A percentile compares a stretch with the other conserved stretches of the same genome.
Conservation (phyloP, 2,113 vertebrate species). For the cattle (Bos taurus) region DNA sequence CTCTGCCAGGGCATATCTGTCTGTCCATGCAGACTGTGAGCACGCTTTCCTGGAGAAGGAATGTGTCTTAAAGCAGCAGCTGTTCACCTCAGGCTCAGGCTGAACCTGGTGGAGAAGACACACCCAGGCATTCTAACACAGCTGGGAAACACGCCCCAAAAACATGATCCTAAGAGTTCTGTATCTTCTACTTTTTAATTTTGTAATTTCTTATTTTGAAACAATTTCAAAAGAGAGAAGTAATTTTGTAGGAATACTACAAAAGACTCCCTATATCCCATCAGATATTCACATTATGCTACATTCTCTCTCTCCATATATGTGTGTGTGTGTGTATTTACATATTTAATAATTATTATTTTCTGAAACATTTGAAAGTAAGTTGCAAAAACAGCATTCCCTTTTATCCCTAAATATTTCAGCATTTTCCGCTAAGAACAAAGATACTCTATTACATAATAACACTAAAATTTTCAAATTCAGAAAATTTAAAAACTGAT, state of each 20-base stretch:
- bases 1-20: background rate
- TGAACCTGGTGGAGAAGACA: background rate
- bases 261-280: background rate
- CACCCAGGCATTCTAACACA: background rate
- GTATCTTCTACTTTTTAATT: background rate
- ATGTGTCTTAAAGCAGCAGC: background rate
- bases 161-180: background rate
- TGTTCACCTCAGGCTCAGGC: background rate
- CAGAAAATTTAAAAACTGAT: background rate
- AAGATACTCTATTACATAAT: background rate
- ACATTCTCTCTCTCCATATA: too few relatives aligned
- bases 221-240: background rate
- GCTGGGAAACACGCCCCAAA: background rate
- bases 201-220: background rate
- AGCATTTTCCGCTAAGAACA: background rate
- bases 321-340: rapidly evolving
- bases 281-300: background rate
- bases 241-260: background rate
- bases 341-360: background rate
- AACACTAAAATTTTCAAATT: background rate
- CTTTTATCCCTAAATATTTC: background rate
- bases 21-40: background rate
- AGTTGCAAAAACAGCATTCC: background rate
- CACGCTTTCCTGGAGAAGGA: background rate
- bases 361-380: background rate